Base-by-base conservation (phyloP, 2,797 vertebrate species). In the Rhinophrynus dorsalis region DNA sequence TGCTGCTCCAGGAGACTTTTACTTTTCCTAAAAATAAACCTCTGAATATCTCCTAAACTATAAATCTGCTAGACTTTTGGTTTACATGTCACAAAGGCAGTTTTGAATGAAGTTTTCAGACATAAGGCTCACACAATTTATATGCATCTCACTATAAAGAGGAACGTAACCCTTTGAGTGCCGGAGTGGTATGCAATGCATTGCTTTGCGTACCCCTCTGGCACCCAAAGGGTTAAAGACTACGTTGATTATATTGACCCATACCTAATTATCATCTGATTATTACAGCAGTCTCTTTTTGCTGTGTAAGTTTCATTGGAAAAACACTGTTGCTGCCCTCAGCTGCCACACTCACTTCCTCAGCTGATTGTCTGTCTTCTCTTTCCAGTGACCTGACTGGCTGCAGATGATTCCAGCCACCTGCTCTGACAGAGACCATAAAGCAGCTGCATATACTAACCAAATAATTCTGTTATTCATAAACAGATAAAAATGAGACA, bases 331-430 rank as follows among this genome's bases (percentile, higher is more conserved):
- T 15, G 0, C 33, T 64, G 68, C 68, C 69, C 69, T 73, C 69
- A 15, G 35, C 35, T 65, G 44, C 29, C 23, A 27, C 37, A 42
- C 62, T 45, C 44, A 73, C 69, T 73, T 73, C 69, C 69, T 73
- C 62, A 13, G 55, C 62, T 73, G 61, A 73, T 73, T 66, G 69
- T 73, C 61, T 66, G 61, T 35, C 61, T 73, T 73, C 45, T 66
- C 61, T 65, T 59, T 23, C 20, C 59, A 54, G 47, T 73, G 69
- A 73, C 69, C 69, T 66, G 69, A 24, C 26, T 20, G 26, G 40
- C 62, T 66, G 33, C 54, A 58, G 59, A 66, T 52, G 55, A 66
- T 66, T 65, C 42, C 66, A 64, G 54, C 61, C 69, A 73, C 69
- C 69, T 73, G 69, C 24, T 73, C 66, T 64, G 21, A 64, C 62